Base-by-base conservation (phyloP, 2,888 invertebrate species). In the Lepas anatifera region DNA sequence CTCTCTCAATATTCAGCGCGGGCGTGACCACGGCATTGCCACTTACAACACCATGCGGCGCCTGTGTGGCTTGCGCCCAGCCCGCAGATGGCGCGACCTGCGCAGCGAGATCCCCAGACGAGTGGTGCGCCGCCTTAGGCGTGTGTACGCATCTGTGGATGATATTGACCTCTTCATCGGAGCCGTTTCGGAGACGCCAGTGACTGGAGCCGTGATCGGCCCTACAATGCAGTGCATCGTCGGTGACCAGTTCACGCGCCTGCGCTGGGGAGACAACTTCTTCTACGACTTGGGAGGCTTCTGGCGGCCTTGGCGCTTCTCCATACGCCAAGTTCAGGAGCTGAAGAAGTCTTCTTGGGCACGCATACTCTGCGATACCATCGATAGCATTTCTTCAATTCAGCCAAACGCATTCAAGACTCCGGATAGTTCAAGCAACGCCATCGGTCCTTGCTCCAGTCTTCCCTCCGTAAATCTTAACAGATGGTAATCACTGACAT, bases 361-460 rank as follows among this genome's bases (percentile, higher is more conserved):
- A 0, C 82, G 89, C 72, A 79, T 92, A 66, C 82, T 91, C 71
- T 92, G 91, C 77, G 86, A 88, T 76, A 90, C 89, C 76, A 25
- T 48, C 7, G 7, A 7, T 10, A 18, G 48, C 7, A 48, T 48
- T 25, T 10, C 25, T 8, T 25, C 3, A n/a, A n/a, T 48, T 7
- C 48, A 48, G 25, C 48, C 8, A 6, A 25, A 48, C 6, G 48
- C 48, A 13, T 48, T 48, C 48, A n/a, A 25, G 25, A 8, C 48
- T 4, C 25, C 48, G 7, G 25, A n/a, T n/a, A n/a, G n/a, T n/a
- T n/a, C n/a, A n/a, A n/a, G n/a, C n/a, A n/a, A n/a, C n/a, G n/a
- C n/a, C n/a, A n/a, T n/a, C n/a, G n/a, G n/a, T n/a, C n/a, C n/a
- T n/a, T n/a, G n/a, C n/a, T n/a, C n/a, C n/a, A n/a, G n/a, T n/a